These are phyloP conservation scores for Myotis myotis DNA, from an alignment of 2,797 vertebrate species.

Conservation along the genomic window DNA sequence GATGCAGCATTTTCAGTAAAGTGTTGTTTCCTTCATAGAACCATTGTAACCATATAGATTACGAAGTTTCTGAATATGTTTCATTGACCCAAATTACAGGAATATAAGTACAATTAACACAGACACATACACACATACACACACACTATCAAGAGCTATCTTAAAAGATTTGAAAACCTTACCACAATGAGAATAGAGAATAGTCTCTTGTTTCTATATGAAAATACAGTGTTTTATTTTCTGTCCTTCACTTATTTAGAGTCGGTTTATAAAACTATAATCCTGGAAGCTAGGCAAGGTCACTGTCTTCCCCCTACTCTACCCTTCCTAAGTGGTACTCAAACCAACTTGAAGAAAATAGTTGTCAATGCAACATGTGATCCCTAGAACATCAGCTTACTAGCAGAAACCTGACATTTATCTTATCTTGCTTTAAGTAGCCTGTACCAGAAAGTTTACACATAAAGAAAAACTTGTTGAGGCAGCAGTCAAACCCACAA, in stretches of 20 bases:
- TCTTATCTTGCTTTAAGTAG: neutral
- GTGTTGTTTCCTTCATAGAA: neutral
- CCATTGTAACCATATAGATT: neutral
- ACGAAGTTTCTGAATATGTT: constrained; percentile 14
- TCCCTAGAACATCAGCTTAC: neutral
- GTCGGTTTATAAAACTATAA: neutral
- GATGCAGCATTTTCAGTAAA: constrained; percentile 17
- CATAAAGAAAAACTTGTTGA: neutral
- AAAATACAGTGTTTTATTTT: constrained; percentile 12
- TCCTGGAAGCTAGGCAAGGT: neutral
- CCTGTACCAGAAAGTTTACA: neutral
- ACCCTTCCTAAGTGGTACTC: neutral
- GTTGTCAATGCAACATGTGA: neutral
- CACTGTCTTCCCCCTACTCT: neutral
- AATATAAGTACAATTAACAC: constrained; percentile 12
- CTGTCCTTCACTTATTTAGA: neutral
- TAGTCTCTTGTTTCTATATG: neutral
- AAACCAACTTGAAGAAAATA: constrained; percentile 11
- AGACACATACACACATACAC: neutral
- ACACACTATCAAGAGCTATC: neutral
- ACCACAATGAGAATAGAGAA: neutral
- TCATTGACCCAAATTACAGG: constrained; percentile 13
- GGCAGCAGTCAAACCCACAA: neutral
- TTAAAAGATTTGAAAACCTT: constrained; percentile 13
- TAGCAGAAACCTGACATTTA: neutral